These are phyloP conservation scores for Drosophila kepulauana DNA, from an alignment of 1,140 invertebrate species.

Conservation along the genomic window DNA sequence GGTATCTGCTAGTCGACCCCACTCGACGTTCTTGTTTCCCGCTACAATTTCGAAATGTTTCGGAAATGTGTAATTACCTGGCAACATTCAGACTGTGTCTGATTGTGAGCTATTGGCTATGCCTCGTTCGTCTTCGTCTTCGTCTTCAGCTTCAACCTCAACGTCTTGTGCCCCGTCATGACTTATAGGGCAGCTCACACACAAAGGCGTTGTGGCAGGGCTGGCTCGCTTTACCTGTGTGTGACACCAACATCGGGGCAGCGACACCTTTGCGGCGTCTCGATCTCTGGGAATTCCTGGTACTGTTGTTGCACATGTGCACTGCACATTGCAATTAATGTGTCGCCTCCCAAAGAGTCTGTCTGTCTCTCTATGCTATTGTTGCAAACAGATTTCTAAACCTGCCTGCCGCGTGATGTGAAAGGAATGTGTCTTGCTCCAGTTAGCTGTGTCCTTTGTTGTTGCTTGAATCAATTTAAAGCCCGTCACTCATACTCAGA, in stretches of 20 bases:
- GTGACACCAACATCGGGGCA: slow-evolving; percentile 25
- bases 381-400: slow-evolving; percentile 8
- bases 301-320: slow-evolving; percentile 42
- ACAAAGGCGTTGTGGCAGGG: slow-evolving; percentile 33
- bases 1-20: slow-evolving; percentile 1
- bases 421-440: slow-evolving; percentile 5
- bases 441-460: slow-evolving; percentile 13
- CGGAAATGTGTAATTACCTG: slow-evolving; percentile 64
- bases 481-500: slow-evolving; percentile 45
- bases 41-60: slow-evolving; percentile 46
- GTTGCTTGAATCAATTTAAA: slow-evolving; percentile 27
- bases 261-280: slow-evolving; percentile 44
- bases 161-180: slow-evolving; percentile 19
- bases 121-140: neutral
- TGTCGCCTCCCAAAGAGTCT: slow-evolving; percentile 18
- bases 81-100: slow-evolving; percentile 8
- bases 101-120: slow-evolving; percentile 32
- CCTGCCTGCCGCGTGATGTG: slow-evolving; percentile 14
- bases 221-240: slow-evolving; percentile 27
- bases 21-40: neutral
- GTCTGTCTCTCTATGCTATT: neutral
- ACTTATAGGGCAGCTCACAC: slow-evolving; percentile 41
- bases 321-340: slow-evolving; percentile 28
- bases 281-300: slow-evolving; percentile 59
- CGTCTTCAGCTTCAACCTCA: neutral